Percentiles rank a stretch among this genome's conserved stretches.
phyloP scores from a whole-genome alignment of 2,113 vertebrate genomes.

The Proterorhinus semilunaris region DNA sequence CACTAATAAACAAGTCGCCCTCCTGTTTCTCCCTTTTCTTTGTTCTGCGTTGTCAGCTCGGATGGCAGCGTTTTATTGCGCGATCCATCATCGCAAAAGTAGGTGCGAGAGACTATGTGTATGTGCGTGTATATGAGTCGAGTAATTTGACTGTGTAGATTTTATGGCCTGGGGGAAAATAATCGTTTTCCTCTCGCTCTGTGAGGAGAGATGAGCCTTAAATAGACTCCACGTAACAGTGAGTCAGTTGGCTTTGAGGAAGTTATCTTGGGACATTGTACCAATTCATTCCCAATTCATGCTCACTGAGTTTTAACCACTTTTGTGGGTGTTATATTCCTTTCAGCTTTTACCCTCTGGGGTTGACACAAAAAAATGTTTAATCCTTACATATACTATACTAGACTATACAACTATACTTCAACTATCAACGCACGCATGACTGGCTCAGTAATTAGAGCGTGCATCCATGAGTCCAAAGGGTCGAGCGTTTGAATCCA shows the following conservation, averaged over 20 bases:
- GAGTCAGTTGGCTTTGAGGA: constrained; percentile 2
- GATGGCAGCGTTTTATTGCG: constrained; percentile 32
- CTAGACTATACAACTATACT: no score
- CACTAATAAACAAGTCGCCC: constrained; percentile 31
- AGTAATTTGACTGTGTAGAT: constrained; percentile 22
- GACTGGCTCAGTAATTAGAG: no score
- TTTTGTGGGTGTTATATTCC: background rate
- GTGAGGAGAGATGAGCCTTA: constrained; percentile 8
- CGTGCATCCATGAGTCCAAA: no score
- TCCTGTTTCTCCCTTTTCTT: constrained; percentile 12
- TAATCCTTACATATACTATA: background rate
- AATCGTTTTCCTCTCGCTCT: constrained; percentile 1
- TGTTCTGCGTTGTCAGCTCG: constrained; percentile 16
- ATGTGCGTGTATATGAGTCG: background rate
- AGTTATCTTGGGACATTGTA: background rate
- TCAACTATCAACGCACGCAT: no score
- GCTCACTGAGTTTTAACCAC: background rate
- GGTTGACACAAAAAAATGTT: background rate
- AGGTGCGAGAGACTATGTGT: constrained; percentile 14
- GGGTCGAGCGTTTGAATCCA: no score
- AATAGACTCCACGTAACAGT: constrained; percentile 5
- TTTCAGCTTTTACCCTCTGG: background rate
- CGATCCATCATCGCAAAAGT: constrained; percentile 38
- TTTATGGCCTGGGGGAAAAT: constrained; percentile 14
- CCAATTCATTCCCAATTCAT: background rate